Conservation (phyloP, 2,113 vertebrate genomes). For the Apus apus region DNA sequence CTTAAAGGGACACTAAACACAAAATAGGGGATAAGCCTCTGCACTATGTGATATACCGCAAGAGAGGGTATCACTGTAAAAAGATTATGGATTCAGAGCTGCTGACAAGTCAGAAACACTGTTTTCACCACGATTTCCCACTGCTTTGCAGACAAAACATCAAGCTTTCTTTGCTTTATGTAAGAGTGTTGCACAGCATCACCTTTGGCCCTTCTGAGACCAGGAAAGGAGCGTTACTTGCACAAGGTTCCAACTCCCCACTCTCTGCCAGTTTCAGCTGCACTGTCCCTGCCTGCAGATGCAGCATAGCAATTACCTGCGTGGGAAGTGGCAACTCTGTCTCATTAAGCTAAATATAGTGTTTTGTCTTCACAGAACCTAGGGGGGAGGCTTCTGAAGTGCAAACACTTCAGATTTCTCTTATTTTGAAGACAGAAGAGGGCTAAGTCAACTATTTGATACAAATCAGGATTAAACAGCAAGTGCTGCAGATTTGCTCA, state of each 20-base stretch:
- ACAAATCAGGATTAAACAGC: neutral
- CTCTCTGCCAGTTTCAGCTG: neutral
- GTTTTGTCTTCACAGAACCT: slow-evolving; percentile 24
- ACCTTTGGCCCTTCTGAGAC: neutral
- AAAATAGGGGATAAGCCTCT: neutral
- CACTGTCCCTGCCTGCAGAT: neutral
- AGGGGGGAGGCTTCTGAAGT: neutral
- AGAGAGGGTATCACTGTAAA: neutral
- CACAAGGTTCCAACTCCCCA: neutral
- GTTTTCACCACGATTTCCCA: neutral
- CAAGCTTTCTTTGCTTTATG: neutral
- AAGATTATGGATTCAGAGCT: neutral
- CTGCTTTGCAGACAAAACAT: neutral
- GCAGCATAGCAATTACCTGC: slow-evolving; percentile 36
- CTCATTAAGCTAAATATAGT: slow-evolving; percentile 56
- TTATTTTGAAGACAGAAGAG: slow-evolving; percentile 1
- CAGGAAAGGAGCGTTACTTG: neutral
- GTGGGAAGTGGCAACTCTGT: slow-evolving; percentile 31
- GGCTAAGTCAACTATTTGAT: neutral
- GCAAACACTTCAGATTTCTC: neutral
- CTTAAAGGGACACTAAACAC: neutral
- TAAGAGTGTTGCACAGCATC: neutral
- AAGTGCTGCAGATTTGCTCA: neutral
- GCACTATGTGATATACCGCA: neutral
- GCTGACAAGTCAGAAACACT: neutral